These are phyloP conservation scores for Habropoda laboriosa DNA, from an alignment of 1,140 invertebrate genomes.

Conservation along the genomic window DNA sequence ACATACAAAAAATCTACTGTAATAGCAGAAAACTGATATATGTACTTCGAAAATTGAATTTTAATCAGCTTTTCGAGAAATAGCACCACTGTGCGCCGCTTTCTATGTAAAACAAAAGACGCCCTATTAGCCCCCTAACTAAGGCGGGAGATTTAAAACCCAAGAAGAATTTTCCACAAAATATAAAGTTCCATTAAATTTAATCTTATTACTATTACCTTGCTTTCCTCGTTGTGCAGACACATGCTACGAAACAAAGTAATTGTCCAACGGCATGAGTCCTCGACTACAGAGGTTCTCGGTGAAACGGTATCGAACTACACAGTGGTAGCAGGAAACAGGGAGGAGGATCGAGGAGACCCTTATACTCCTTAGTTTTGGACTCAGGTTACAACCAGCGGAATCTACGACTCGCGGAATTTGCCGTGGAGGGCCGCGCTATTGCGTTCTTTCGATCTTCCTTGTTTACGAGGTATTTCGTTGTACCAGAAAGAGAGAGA, in stretches of 20 bases:
- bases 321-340: neutral
- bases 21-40: too few species aligned
- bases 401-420: conserved; percentile 20
- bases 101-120: too few species aligned
- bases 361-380: conserved; percentile 20
- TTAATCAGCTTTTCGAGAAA: too few species aligned
- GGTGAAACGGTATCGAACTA: conserved; percentile 14
- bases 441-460: conserved; percentile 20
- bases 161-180: conserved; percentile 7
- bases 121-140: too few species aligned
- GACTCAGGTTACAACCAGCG: conserved; percentile 19
- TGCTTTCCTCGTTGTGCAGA: conserved; percentile 10
- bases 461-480: conserved; percentile 13
- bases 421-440: neutral
- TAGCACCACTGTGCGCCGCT: too few species aligned
- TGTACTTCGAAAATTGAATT: too few species aligned
- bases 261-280: conserved; percentile 14
- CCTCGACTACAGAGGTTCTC: neutral
- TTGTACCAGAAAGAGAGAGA: neutral
- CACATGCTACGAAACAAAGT: conserved; percentile 26
- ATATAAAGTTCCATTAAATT: conserved; percentile 39
- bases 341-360: neutral
- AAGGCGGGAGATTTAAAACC: too few species aligned
- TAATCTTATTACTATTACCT: conserved; percentile 42
- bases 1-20: too few species aligned